Base-by-base conservation (phyloP, 2,888 invertebrate genomes). In the Drosophila neoperkinsi region DNA sequence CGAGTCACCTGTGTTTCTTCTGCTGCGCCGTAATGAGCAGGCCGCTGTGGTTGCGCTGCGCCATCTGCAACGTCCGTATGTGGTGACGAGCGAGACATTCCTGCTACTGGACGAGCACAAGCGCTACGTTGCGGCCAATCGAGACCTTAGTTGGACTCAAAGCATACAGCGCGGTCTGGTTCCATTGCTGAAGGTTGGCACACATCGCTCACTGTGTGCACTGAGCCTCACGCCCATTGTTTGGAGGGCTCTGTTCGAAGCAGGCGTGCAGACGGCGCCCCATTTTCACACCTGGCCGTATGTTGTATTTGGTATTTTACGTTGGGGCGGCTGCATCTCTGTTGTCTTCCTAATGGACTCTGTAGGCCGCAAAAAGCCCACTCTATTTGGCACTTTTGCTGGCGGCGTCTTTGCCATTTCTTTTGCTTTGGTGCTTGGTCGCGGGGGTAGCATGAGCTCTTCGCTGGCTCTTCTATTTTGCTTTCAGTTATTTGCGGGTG, bases 1-100 rank as follows among this genome's bases (percentile, higher is more conserved):
- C 11, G 93, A 92, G 73, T 92, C 93, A 0, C 92, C 92, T 0
- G 74, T 91, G 1, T 90, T 79, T 38, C 72, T 85, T 55, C 71
- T 93, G 46, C 53, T 84, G 38, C 84, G 77, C 2, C 69, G 76
- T 36, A 81, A 86, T 11, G 92, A 92, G 36, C 77, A 84, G 46
- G 67, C 72, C n/a, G 92, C 92, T 0, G 74, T 92, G 6, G 82
- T 79, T 11, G 71, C 80, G 0, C 58, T 92, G 55, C 82, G 91
- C 4, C 84, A 88, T 16, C 64, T 92, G 7, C 92, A 93, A 46
- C 75, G 79, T 1, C 90, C 92, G 0, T 77, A 68, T 25, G 68
- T 78, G 34, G 65, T 88, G 9, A 91, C 88, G 0, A 61, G 82
- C 36, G 90, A 91, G 53, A 92, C 91, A 0, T 87, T 89, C 28